These are phyloP conservation scores for Salvelinus sp. DNA, from an alignment of 2,113 vertebrate species.

Conservation along the genomic window DNA sequence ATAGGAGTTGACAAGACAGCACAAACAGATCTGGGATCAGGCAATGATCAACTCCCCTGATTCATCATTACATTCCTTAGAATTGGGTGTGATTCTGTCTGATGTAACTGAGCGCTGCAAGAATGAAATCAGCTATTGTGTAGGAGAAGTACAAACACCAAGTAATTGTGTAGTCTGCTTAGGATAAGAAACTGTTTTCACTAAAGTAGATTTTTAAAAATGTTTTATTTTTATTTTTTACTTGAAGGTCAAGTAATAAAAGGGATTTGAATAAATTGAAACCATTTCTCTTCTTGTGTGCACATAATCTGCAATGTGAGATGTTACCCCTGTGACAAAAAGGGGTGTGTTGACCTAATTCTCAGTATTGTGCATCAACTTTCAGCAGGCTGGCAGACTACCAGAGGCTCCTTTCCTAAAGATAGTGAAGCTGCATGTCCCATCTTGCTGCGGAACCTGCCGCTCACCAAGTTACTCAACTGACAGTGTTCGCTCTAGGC, in stretches of 20 bases:
- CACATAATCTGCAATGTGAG: conserved; percentile 5
- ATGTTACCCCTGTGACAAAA: neutral
- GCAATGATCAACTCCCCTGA: too few relatives aligned
- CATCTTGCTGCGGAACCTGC: neutral
- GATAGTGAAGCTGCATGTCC: neutral
- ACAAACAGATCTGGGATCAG: too few relatives aligned
- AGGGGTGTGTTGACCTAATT: conserved; percentile 6
- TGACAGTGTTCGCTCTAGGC: neutral
- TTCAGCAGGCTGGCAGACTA: neutral
- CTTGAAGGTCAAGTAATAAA: too few relatives aligned
- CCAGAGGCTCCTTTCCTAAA: too few relatives aligned
- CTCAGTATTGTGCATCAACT: conserved; percentile 3
- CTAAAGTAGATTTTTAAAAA: too few relatives aligned
- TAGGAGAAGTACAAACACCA: neutral
- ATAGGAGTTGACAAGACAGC: too few relatives aligned
- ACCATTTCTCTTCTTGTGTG: neutral
- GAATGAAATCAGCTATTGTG: too few relatives aligned
- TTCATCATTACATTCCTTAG: too few relatives aligned
- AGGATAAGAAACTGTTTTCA: neutral
- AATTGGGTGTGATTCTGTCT: too few relatives aligned
- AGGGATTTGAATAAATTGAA: too few relatives aligned
- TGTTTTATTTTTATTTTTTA: too few relatives aligned
- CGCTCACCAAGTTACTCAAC: neutral
- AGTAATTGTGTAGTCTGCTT: neutral
- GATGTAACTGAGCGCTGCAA: too few relatives aligned